Evolutionary conservation across 1,140 invertebrate species (phyloP), one percentile per base, ranked within the genome.

Genomic region (Drosophila suzukii): DNA sequence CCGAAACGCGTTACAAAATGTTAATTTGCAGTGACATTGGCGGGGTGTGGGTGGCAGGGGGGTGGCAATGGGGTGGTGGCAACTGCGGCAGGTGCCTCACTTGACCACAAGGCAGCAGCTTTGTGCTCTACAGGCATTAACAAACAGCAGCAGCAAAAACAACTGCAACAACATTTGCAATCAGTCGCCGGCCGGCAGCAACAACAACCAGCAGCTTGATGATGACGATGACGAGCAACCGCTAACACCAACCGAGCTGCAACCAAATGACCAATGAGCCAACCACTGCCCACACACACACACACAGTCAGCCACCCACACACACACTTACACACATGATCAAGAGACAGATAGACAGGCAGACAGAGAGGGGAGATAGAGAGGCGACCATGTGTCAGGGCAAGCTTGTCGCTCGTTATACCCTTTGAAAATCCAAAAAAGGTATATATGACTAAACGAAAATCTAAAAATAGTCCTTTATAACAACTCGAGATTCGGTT

Each of bases 181-280:
- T 84, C 77, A 89, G 74, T 57, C 65, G 70, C 47, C 72, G 50
- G 55, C 67, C 66, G 65, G 8, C 68, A 57, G 49, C 43, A 56
- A n/a, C 39, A 72, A 32, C 39, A 36, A 5, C 61, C 46, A 65
- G 20, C 57, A 57, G 46, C 43, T 54, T 75, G 75, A 72, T 66
- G 81, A 79, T 59, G 80, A 84, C 73, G 78, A 71, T 70, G 73
- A 81, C 61, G 74, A 68, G 70, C 74, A 68, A 82, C 81, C 78
- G 74, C 81, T 84, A 85, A 84, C 81, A 85, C 74, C 81, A 61
- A 85, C 81, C 77, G 77, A 85, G 81, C 65, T 61, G 81, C 81
- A 85, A 84, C 81, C 81, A 78, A 85, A 84, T 83, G 73, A 84
- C 81, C 81, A 85, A 84, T 84, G 81, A 85, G 73, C 81, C 81